These are phyloP conservation scores for Acanthosoma haemorrhoidale DNA, from an alignment of 2,888 invertebrate genomes.

Conservation along the genomic window DNA sequence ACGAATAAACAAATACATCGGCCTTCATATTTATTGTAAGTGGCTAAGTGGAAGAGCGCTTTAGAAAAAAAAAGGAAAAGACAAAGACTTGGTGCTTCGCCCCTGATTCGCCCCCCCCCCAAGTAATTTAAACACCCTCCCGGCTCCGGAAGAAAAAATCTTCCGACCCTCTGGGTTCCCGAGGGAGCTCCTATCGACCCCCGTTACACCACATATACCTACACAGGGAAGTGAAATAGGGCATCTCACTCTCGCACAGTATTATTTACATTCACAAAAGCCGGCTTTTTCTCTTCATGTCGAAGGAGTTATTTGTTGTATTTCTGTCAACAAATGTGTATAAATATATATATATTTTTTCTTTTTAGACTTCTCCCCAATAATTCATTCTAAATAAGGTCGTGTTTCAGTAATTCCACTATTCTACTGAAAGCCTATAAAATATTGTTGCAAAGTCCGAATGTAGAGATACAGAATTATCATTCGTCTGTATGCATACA, in stretches of 20 bases:
- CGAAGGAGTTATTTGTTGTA: neutral
- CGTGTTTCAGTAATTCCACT: too few relatives aligned
- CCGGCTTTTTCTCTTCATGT: neutral
- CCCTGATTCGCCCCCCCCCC: slow-evolving; percentile 6
- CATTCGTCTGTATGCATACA: too few relatives aligned
- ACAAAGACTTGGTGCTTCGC: neutral
- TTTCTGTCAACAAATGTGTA: neutral
- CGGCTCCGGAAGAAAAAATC: neutral
- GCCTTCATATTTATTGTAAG: too few relatives aligned
- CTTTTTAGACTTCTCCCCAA: too few relatives aligned
- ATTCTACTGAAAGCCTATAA: too few relatives aligned
- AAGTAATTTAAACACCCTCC: slow-evolving; percentile 14
- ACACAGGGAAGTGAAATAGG: slow-evolving; percentile 8
- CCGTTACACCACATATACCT: slow-evolving; percentile 14
- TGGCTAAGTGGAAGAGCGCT: slow-evolving; percentile 1
- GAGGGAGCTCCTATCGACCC: slow-evolving; percentile 5
- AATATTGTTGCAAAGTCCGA: too few relatives aligned
- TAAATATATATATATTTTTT: neutral
- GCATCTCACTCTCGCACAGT: slow-evolving; percentile 10
- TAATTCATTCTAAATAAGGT: too few relatives aligned
- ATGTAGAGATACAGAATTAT: too few relatives aligned
- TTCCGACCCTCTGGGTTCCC: neutral
- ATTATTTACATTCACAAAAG: slow-evolving; percentile 9
- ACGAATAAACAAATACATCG: too few relatives aligned
- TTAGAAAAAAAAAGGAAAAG: neutral